A percentile compares a stretch with the other conserved stretches of the same genome.
phyloP scores from a whole-genome alignment of 2,888 invertebrate genomes.

The Rugalucina vietnamica region DNA sequence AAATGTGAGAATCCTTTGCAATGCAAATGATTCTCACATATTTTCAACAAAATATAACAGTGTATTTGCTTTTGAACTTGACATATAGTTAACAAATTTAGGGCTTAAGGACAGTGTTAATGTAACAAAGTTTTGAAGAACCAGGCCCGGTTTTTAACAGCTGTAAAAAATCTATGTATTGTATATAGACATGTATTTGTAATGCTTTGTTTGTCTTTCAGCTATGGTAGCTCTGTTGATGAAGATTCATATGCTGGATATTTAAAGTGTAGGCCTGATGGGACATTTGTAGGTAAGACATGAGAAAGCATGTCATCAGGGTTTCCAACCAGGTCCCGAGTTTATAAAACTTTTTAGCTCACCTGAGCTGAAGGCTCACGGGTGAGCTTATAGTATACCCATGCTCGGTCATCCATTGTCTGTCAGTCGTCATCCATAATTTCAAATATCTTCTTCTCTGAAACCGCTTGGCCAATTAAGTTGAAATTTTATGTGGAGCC shows the following conservation, averaged over 20 bases:
- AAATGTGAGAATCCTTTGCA: no score
- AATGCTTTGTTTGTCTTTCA: neutral
- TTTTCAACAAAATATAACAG: neutral
- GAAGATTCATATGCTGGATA: slow-evolving; percentile 9
- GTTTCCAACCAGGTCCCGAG: no score
- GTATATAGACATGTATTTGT: neutral
- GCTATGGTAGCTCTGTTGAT: slow-evolving; percentile 23
- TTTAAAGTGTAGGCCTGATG: slow-evolving; percentile 23
- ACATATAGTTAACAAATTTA: neutral
- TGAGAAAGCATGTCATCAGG: slow-evolving; percentile 33
- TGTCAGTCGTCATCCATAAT: no score
- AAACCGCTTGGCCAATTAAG: no score
- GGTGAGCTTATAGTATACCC: no score
- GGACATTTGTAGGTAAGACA: slow-evolving; percentile 42
- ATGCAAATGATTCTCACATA: no score
- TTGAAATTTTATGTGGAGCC: no score
- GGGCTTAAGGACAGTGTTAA: neutral
- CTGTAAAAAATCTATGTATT: neutral
- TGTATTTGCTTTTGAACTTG: neutral
- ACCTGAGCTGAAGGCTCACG: neutral
- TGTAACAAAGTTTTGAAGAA: neutral
- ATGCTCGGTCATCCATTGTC: no score
- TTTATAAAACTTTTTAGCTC: no score
- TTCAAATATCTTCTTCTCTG: no score
- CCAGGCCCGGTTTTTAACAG: neutral